Evolutionary conservation across 1,140 invertebrate species (phyloP).

Genomic region (Brachionus plicatilis): DNA sequence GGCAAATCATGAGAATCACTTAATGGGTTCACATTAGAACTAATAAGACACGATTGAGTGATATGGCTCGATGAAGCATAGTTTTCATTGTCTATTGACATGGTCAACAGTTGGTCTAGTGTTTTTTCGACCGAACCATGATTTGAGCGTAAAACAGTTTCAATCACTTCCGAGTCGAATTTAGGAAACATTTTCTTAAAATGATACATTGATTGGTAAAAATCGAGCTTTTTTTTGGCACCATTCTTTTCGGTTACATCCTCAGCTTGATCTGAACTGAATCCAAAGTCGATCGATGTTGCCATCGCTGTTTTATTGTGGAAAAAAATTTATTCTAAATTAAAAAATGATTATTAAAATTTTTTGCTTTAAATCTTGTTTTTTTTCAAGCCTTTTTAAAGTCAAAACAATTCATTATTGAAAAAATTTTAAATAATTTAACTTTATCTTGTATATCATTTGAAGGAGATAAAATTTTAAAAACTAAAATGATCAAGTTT

Average conservation of each 20-base stretch:
- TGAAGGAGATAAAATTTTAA: not conserved
- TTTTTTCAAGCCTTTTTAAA: not conserved
- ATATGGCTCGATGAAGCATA: not conserved
- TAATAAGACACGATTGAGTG: not conserved
- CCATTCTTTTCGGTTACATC: not conserved
- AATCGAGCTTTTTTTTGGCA: not conserved
- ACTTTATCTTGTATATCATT: not conserved
- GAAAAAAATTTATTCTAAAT: not conserved
- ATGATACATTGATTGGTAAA: constrained; percentile 36
- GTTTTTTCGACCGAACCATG: constrained; percentile 23
- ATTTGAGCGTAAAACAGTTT: not conserved
- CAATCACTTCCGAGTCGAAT: constrained; percentile 32
- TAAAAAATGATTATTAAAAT: not conserved
- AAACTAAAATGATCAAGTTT: not conserved
- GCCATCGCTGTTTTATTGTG: not conserved
- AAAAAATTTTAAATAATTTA: not conserved
- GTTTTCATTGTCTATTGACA: constrained; percentile 11
- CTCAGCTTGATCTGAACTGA: not conserved
- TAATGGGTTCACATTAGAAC: not conserved
- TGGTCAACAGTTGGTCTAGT: constrained; percentile 24
- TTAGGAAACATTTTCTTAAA: constrained; percentile 39
- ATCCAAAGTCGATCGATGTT: not conserved
- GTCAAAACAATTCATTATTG: not conserved
- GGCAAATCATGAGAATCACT: not conserved
- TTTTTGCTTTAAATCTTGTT: not conserved